phyloP scores from a whole-genome alignment of 1,140 invertebrate genomes.

The Nebria ingens region DNA sequence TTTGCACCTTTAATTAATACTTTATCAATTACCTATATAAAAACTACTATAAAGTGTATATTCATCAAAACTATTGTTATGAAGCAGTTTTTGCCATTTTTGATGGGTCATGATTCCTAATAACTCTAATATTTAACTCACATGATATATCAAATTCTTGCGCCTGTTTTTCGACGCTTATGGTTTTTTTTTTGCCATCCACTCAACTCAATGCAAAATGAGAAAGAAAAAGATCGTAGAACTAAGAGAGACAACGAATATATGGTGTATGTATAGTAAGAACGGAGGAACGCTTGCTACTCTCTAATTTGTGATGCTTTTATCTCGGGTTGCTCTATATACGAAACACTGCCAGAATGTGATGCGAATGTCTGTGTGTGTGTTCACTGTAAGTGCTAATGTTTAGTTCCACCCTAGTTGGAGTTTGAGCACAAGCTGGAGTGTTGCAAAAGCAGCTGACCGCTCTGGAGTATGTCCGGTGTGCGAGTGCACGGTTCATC shows the following conservation, averaged over 20 bases:
- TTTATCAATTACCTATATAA: too few relatives aligned
- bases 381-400: background rate
- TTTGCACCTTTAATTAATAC: too few relatives aligned
- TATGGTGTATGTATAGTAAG: too few relatives aligned
- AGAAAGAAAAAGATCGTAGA: background rate
- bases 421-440: background rate
- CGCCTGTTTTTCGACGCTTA: background rate
- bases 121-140: too few relatives aligned
- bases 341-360: background rate
- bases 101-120: too few relatives aligned
- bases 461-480: background rate
- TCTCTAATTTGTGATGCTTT: slow-evolving; percentile 7
- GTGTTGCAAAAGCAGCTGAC: background rate
- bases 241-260: too few relatives aligned
- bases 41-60: too few relatives aligned
- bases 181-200: background rate
- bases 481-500: too few relatives aligned
- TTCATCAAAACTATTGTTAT: too few relatives aligned
- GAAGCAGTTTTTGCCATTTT: too few relatives aligned
- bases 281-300: background rate
- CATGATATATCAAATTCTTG: background rate
- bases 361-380: background rate
- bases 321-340: background rate
- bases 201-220: background rate
- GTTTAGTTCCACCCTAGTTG: background rate